These are phyloP conservation scores for Drosophila pseudoobscura DNA, from an alignment of 1,140 invertebrate genomes.

Conservation along the genomic window DNA sequence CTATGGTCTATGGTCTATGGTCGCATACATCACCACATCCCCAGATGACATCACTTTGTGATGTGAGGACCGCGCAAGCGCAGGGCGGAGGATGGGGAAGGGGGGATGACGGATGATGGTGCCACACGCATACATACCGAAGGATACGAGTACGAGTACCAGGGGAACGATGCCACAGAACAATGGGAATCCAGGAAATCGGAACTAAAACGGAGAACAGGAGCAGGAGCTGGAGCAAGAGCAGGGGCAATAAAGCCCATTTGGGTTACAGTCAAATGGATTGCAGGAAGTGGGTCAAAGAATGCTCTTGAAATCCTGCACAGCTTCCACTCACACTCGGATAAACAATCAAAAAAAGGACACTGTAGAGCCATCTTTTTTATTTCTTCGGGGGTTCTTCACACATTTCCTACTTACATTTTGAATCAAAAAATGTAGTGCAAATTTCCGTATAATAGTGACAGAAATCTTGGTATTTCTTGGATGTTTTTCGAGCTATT, in stretches of 20 bases:
- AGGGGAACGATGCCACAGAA: slow-evolving; percentile 54
- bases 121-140: slow-evolving; percentile 46
- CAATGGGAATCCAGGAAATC: slow-evolving; percentile 21
- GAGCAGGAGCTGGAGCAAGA: background rate
- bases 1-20: slow-evolving; percentile 2
- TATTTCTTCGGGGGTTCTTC: background rate
- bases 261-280: slow-evolving; percentile 3
- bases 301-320: slow-evolving; percentile 47
- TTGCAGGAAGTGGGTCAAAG: slow-evolving; percentile 54
- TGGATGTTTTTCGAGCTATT: slow-evolving; percentile 16
- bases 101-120: slow-evolving; percentile 28
- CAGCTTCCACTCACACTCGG: background rate
- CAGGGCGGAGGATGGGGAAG: slow-evolving; percentile 9
- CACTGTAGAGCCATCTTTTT: too few species aligned
- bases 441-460: background rate
- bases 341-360: background rate
- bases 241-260: slow-evolving; percentile 15
- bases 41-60: slow-evolving; percentile 71
- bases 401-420: slow-evolving; percentile 31
- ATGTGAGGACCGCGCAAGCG: slow-evolving; percentile 67
- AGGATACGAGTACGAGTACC: slow-evolving; percentile 31
- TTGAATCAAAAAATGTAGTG: background rate
- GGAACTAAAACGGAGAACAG: slow-evolving; percentile 10
- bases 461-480: slow-evolving; percentile 6
- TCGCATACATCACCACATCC: slow-evolving; percentile 36